These are phyloP conservation scores for Cistogaster globosa DNA, from an alignment of 2,888 invertebrate species.

Conservation along the genomic window DNA sequence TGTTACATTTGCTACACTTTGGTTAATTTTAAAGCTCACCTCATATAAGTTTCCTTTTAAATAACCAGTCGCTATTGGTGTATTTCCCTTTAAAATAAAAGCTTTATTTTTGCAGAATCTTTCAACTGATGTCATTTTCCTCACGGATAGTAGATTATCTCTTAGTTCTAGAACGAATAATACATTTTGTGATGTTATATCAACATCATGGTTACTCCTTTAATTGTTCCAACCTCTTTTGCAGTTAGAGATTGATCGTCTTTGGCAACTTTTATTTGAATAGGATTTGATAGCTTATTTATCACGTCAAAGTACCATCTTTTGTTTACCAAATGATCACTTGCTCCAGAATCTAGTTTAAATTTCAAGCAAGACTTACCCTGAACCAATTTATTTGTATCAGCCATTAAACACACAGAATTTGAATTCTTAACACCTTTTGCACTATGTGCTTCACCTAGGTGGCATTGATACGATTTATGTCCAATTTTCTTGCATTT, in stretches of 20 bases:
- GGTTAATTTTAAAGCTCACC: background rate
- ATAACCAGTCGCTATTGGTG: background rate
- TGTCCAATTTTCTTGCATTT: background rate
- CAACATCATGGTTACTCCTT: background rate
- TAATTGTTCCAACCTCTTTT: background rate
- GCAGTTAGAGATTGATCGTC: too few relatives aligned
- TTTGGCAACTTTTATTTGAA: constrained; percentile 1
- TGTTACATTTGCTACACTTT: background rate
- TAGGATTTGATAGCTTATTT: background rate
- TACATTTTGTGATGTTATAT: constrained; percentile 34
- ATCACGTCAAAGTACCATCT: background rate
- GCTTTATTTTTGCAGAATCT: constrained; percentile 11
- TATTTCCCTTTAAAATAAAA: constrained; percentile 1
- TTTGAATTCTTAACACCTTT: background rate
- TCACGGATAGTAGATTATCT: constrained; percentile 4
- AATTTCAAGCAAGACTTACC: background rate
- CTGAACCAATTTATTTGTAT: background rate
- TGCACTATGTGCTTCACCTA: background rate
- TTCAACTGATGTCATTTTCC: constrained; percentile 40
- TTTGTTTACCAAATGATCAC: background rate
- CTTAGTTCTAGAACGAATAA: constrained; percentile 26
- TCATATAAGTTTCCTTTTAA: background rate
- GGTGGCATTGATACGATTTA: background rate
- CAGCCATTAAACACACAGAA: background rate
- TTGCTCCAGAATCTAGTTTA: background rate